Evolutionary conservation across 2,113 vertebrate genomes (phyloP), one percentile per base, ranked within the genome.

Genomic region (Lamprologus callipterus): DNA sequence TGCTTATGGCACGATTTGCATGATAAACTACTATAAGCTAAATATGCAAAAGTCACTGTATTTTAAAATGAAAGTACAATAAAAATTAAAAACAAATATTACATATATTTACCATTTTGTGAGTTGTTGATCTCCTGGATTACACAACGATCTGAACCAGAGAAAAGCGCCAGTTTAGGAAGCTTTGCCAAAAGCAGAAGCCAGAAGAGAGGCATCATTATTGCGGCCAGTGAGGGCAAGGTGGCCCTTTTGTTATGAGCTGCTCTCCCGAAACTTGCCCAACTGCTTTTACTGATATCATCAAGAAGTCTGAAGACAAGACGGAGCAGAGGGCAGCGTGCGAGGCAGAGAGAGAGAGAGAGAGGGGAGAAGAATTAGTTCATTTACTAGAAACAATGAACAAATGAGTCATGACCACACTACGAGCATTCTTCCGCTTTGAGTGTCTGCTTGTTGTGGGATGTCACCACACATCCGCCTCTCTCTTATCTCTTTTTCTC

Each of bases 311-410:
- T 53, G 28, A 8, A 23, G 9, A 26, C 11, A 37, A 81, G 40
- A 21, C 4, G 10, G 33, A 21, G 19, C 33, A 37, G 33, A 37
- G 63, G 19, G 33, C 19, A 37, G 33, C 5, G 3, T 65, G 31
- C 0, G n/a, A 31, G 8, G 47, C 33, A 8, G 7, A 28, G 5
- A 23, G 17, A 37, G 14, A 17, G 51, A 26, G 7, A 12, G 63
- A 13, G n/a, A 7, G 23, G 14, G 5, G 16, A 11, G 54, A 45
- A 79, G 37, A 70, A 78, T 19, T 2, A 55, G 65, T 37, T 51
- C 33, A 91, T 91, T 94, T 90, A 90, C 88, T 65, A 87, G 87
- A 94, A 91, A 85, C 86, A 82, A 84, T 73, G 68, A 88, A 90
- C 82, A 88, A 92, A 90, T 92, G 80, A 90, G 57, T 93, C 89